Conservation (phyloP, 2,113 vertebrate genomes). For the Etheostoma cragini region DNA sequence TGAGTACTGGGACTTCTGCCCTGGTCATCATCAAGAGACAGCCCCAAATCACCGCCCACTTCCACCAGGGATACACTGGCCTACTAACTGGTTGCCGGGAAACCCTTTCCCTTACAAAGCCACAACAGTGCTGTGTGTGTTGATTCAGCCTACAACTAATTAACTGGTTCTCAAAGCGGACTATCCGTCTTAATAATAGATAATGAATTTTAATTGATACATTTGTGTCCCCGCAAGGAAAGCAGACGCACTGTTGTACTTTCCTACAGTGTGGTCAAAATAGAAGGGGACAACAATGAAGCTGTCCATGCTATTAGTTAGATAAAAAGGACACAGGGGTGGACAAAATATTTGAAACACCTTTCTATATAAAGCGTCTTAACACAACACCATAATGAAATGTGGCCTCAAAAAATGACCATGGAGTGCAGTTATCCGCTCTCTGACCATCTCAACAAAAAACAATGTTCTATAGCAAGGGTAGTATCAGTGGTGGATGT, state of each 20-base stretch:
- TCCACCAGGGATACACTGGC: constrained; percentile 36
- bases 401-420: neutral
- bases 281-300: constrained; percentile 13
- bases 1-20: constrained; percentile 73
- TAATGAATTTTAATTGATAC: constrained; percentile 45
- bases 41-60: constrained; percentile 55
- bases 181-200: constrained; percentile 6
- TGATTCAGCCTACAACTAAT: constrained; percentile 40
- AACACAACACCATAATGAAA: neutral
- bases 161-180: constrained; percentile 45
- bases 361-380: neutral
- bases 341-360: constrained; percentile 6
- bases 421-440: neutral
- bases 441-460: neutral
- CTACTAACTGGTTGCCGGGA: constrained; percentile 45
- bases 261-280: neutral
- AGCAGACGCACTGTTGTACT: neutral
- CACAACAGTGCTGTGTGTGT: constrained; percentile 44
- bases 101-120: constrained; percentile 33
- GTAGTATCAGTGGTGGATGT: neutral
- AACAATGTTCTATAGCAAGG: neutral
- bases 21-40: constrained; percentile 62
- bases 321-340: neutral
- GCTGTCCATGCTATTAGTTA: neutral
- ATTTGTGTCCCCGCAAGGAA: constrained; percentile 19